These are phyloP conservation scores for Microctonus brassicae DNA, from an alignment of 2,888 invertebrate genomes.

Conservation along the genomic window DNA sequence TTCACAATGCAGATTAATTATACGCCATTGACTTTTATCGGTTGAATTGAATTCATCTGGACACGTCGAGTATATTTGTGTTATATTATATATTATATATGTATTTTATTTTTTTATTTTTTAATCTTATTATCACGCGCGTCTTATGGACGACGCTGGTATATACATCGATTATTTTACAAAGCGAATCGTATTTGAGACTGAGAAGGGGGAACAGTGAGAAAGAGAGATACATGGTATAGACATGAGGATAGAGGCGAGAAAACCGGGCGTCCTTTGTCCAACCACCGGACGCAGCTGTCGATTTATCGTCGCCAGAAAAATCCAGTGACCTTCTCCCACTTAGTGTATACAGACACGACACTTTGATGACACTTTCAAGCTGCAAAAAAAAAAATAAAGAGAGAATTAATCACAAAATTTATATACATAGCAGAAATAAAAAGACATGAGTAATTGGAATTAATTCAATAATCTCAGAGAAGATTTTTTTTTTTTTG, in stretches of 20 bases:
- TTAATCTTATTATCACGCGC: neutral
- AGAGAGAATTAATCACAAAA: neutral
- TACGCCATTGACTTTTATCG: neutral
- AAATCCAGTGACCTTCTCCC: slow-evolving; percentile 21
- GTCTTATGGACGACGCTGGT: neutral
- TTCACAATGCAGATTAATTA: neutral
- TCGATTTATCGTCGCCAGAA: slow-evolving; percentile 35
- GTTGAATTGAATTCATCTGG: neutral
- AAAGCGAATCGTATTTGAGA: neutral
- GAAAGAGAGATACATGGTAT: neutral
- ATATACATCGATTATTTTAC: neutral
- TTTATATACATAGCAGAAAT: neutral
- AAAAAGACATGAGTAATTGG: neutral
- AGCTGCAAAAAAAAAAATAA: too few species aligned
- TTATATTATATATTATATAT: neutral
- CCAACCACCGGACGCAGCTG: slow-evolving; percentile 42
- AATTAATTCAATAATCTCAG: neutral
- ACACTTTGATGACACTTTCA: slow-evolving; percentile 13
- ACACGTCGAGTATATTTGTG: neutral
- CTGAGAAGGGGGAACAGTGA: neutral
- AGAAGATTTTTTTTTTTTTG: too few species aligned
- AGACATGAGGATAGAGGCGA: slow-evolving; percentile 13
- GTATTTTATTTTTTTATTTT: neutral
- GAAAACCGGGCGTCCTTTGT: slow-evolving; percentile 37
- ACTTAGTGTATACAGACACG: slow-evolving; percentile 19